Conservation (phyloP, 2,797 vertebrate genomes). For the Alca torda region DNA sequence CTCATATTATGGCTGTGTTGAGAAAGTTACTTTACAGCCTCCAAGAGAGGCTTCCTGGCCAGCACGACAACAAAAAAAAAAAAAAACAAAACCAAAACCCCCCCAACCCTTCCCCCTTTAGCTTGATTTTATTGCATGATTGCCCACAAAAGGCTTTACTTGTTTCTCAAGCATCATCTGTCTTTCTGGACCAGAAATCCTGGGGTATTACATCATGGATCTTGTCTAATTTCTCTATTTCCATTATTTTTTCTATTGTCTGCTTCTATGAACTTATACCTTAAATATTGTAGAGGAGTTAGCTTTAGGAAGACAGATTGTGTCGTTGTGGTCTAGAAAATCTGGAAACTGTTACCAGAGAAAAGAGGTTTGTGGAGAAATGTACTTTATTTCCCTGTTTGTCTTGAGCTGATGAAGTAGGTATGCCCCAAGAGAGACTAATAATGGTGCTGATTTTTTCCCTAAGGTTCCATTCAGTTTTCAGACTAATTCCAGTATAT, state of each 20-base stretch:
- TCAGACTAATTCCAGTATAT: neutral
- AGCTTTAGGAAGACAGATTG: constrained; percentile 16
- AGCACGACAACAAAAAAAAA: neutral
- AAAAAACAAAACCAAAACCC: no score
- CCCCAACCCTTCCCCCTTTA: neutral
- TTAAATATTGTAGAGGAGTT: neutral
- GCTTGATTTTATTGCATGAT: neutral
- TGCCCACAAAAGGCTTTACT: neutral
- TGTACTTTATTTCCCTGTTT: neutral
- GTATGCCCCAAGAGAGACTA: neutral
- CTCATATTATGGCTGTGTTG: neutral
- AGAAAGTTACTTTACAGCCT: neutral
- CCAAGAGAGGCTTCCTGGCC: neutral
- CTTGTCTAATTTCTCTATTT: neutral
- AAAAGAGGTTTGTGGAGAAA: constrained; percentile 1
- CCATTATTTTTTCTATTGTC: neutral
- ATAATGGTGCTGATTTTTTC: neutral
- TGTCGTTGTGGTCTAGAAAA: neutral
- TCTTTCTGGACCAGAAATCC: constrained; percentile 8
- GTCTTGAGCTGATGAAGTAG: neutral
- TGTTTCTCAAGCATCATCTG: neutral
- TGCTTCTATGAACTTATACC: neutral
- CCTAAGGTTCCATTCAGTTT: neutral
- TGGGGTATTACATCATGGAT: neutral
- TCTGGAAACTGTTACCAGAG: constrained; percentile 32